phyloP scores from a whole-genome alignment of 2,797 vertebrate genomes.

The Chrosomus eos region DNA sequence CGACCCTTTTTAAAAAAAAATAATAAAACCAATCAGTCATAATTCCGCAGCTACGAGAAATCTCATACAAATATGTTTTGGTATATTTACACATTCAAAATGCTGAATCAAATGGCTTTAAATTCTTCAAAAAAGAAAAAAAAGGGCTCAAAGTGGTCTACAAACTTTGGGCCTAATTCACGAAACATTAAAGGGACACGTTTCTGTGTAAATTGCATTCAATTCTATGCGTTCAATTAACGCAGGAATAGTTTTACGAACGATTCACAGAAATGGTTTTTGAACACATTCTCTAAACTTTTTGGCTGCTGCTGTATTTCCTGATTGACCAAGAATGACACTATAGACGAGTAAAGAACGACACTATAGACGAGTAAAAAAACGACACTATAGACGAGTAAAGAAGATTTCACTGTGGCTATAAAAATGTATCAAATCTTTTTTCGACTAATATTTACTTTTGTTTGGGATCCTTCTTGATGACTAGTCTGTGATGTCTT shows the following conservation, averaged over 20 bases:
- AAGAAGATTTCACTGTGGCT: neutral
- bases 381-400: too few relatives aligned
- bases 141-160: constrained; percentile 36
- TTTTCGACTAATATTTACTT: neutral
- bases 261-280: neutral
- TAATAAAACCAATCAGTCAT: constrained; percentile 35
- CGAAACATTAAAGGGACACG: neutral
- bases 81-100: constrained; percentile 42
- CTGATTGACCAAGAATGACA: neutral
- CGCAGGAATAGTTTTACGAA: neutral
- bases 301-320: constrained; percentile 25
- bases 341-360: neutral
- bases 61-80: constrained; percentile 30
- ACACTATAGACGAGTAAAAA: neutral
- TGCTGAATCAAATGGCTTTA: constrained; percentile 47
- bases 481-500: neutral
- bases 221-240: neutral
- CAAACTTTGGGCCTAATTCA: neutral
- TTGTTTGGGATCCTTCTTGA: neutral
- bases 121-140: neutral
- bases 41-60: constrained; percentile 40
- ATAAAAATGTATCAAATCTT: fast-evolving
- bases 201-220: neutral
- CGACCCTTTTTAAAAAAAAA: neutral
- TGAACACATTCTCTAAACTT: neutral